phyloP scores from a whole-genome alignment of 2,797 vertebrate genomes.

The Acridotheres tristis region DNA sequence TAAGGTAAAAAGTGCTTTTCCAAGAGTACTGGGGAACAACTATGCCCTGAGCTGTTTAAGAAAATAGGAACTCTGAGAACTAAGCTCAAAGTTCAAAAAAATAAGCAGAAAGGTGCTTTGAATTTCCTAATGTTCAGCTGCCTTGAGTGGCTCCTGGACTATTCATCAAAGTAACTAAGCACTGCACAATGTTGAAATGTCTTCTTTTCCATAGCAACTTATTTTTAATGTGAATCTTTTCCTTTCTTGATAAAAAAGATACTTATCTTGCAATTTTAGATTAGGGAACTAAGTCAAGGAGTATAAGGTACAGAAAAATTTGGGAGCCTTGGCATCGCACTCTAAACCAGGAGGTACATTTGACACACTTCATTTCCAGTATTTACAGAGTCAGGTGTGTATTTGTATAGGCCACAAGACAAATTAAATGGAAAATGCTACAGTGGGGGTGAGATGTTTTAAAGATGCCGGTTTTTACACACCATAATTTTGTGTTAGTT shows the following conservation, averaged over 20 bases:
- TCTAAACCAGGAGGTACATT: neutral
- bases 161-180: neutral
- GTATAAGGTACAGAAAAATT: neutral
- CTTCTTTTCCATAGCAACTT: neutral
- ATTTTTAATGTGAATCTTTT: neutral
- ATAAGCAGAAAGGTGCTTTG: neutral
- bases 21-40: neutral
- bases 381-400: neutral
- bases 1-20: neutral
- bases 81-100: neutral
- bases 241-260: neutral
- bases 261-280: neutral
- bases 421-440: neutral
- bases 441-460: neutral
- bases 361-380: neutral
- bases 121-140: neutral
- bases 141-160: neutral
- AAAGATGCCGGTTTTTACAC: neutral
- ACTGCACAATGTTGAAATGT: neutral
- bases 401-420: neutral
- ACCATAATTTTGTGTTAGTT: neutral
- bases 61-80: neutral
- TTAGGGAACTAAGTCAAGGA: neutral
- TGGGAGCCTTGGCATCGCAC: neutral
- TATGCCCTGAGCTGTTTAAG: neutral